These are phyloP conservation scores for Pituophis catenifer DNA, from an alignment of 2,113 vertebrate genomes.

Conservation along the genomic window DNA sequence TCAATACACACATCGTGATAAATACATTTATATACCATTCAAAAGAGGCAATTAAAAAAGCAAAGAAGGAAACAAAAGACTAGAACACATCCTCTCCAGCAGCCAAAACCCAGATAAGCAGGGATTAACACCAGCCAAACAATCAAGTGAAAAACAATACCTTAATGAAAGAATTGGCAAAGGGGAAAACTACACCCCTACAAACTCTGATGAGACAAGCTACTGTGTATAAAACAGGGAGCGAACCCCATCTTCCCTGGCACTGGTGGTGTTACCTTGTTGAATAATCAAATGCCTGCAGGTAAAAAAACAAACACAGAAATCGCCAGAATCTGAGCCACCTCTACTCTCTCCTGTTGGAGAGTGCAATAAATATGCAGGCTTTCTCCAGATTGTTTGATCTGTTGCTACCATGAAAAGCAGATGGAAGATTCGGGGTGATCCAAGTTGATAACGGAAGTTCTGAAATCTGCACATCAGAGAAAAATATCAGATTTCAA, in stretches of 20 bases:
- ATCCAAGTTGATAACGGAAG: background rate
- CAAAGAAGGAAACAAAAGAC: no score
- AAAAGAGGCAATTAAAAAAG: background rate
- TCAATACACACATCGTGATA: background rate
- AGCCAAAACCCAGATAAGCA: no score
- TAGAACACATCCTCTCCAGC: no score
- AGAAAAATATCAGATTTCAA: background rate
- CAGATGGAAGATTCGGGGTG: background rate
- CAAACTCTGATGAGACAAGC: background rate
- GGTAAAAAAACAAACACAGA: no score
- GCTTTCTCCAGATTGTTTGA: background rate
- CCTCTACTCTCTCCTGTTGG: background rate
- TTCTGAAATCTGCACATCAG: background rate
- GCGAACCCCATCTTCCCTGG: no score
- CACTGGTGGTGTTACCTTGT: no score
- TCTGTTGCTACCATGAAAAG: background rate
- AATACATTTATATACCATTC: background rate
- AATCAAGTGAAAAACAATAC: background rate
- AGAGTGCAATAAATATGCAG: background rate
- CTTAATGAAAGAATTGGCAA: background rate
- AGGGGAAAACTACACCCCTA: no score
- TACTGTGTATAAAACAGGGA: background rate
- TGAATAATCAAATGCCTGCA: no score
- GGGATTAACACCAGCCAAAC: background rate
- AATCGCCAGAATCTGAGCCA: background rate